Base-by-base conservation (phyloP, 2,797 vertebrate genomes). In the Pangasius mekongensis region DNA sequence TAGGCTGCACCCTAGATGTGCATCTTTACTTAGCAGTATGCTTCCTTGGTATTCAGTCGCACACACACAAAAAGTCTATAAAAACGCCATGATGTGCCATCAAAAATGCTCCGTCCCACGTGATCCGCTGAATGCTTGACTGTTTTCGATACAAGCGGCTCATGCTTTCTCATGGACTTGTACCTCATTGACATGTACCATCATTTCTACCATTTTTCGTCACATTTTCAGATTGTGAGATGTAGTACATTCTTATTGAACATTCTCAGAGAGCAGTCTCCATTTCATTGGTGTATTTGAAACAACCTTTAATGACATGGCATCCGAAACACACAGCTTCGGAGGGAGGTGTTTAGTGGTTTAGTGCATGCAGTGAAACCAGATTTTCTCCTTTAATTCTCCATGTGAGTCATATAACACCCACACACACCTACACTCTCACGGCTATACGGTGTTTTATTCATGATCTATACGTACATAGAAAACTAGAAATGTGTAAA, bases 351-450 rank as follows among this genome's bases (percentile, higher is more conserved):
- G 83, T 54, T 52, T 52, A 2, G 16, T 33, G n/a, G 83, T 54
- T 52, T 52, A 2, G 16, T 24, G n/a, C 62, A 52, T 33, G n/a
- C 82, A 33, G 47, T 33, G n/a, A 52, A 69, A 69, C 64, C 64
- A 69, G 83, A 84, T 67, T 69, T 52, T 69, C 64, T 69, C n/a
- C 47, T 36, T 36, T 24, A 24, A 33, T 69, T 84, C 27, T 52
- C 64, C 64, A 84, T 13, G 8, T 33, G 62, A 84, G 16, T 67
- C 82, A 67, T 52, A 84, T 2, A 33, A 33, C 47, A 11, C 30
- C 36, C 30, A 81, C 1, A 2, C 39, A 66, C 60, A 64, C 39
- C 33, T 27, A 16, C 14, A 83, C 36, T 9, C 60, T 24, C 22
- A 24, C 5, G 0, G 9, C 9, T 36, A 6, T 43, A 74, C 9